Base-by-base conservation (phyloP, 2,113 vertebrate species). In the Aplodontia rufa region DNA sequence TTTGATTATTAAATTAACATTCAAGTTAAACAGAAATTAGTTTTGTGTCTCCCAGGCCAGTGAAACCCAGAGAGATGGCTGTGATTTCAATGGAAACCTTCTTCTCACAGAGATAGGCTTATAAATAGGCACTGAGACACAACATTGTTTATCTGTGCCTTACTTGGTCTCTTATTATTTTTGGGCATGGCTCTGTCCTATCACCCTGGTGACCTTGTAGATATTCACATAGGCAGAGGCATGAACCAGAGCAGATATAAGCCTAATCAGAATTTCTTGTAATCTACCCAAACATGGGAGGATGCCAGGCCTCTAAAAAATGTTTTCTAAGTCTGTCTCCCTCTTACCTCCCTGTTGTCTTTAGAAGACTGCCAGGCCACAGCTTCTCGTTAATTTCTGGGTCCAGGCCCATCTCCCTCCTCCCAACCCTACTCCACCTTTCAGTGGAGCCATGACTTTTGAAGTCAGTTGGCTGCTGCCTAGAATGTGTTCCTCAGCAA, bases 1-100 rank as follows among this genome's bases (percentile, higher is more conserved):
- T 98, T 96, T 97, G 96, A 98, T 98, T 98, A 97, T 97, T 98
- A 96, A 98, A 95, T 94, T 97, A 98, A 87, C 94, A 97, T 97
- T 96, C 94, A 95, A 97, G 91, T 96, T 97, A 97, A 97, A 97
- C 55, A 92, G 92, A 98, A 98, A 98, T 64, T 83, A 62, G n/a
- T 94, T 96, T 97, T 64, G 42, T 66, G 78, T 76, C 78, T 95
- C 35, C 78, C 24, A 80, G 90, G 58, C 58, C n/a, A 76, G 53
- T 32, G 87, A 93, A 83, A 90, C 16, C 26, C 55, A 74, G 83
- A 81, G 37, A 20, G 51, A 91, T 60, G 62, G 66, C 47, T 93
- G 17, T 60, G 26, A 4, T 95, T 87, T 90, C 76, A 76, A 30
- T 13, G 37, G 26, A 83, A 69, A 72, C 51, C 88, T 64, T 47